Evolutionary conservation across 2,113 vertebrate species (phyloP).

Genomic region (Eublepharis macularius): DNA sequence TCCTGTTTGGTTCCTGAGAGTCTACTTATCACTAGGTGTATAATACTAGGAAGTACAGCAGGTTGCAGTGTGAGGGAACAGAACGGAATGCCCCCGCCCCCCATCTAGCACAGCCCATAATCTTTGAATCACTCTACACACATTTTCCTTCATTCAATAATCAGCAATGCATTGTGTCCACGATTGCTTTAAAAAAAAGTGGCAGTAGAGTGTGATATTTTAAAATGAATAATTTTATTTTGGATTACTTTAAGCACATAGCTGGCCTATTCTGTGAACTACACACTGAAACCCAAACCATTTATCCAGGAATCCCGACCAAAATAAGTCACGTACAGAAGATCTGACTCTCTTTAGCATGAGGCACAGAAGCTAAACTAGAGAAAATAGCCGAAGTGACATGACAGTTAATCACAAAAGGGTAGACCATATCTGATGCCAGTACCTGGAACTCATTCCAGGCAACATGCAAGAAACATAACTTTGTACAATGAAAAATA

Average conservation of each 20-base stretch:
- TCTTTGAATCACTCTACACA: not conserved
- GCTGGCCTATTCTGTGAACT: slow-evolving; percentile 21
- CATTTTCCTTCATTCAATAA: not conserved
- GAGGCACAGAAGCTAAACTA: slow-evolving; percentile 24
- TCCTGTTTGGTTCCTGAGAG: no score
- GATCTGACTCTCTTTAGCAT: slow-evolving; percentile 31
- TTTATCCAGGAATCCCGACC: slow-evolving; percentile 38
- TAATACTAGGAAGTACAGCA: no score
- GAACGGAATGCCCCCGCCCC: no score
- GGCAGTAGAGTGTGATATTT: not conserved
- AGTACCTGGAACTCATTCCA: not conserved
- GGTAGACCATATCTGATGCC: not conserved
- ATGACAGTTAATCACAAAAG: slow-evolving; percentile 42
- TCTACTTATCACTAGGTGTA: no score
- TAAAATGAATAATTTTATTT: not conserved
- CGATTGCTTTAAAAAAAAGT: slow-evolving; percentile 21
- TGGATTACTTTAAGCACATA: not conserved
- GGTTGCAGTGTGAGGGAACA: no score
- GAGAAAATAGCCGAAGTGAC: not conserved
- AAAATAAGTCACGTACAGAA: slow-evolving; percentile 46
- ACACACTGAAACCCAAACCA: slow-evolving; percentile 52
- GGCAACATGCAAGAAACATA: slow-evolving; percentile 7
- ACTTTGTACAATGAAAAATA: slow-evolving; percentile 2
- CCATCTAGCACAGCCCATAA: not conserved
- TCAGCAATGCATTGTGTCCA: not conserved